Evolutionary conservation across 2,888 invertebrate species (phyloP).

Genomic region (Diadegma fenestrale): DNA sequence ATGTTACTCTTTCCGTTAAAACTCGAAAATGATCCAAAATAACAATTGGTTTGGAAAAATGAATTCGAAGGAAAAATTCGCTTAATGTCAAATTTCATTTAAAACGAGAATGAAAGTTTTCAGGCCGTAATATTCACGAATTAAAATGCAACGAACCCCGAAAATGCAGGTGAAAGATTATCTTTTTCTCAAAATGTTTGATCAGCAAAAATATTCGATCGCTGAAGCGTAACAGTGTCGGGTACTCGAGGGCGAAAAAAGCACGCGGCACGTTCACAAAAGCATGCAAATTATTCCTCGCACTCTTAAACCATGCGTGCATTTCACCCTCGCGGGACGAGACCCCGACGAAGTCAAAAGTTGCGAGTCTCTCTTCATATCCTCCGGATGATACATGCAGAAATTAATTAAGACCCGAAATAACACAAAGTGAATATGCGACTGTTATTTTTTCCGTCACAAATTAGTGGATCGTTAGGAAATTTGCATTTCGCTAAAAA

Average conservation of each 20-base stretch:
- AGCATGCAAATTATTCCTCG: conserved; percentile 49
- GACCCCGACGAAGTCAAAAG: conserved; percentile 11
- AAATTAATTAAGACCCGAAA: conserved; percentile 24
- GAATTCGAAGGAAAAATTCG: not conserved
- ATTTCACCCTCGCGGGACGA: conserved; percentile 15
- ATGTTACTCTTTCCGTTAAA: not conserved
- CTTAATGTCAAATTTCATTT: not conserved
- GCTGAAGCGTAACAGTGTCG: conserved; percentile 13
- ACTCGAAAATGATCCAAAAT: not conserved
- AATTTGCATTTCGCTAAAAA: not conserved
- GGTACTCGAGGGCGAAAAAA: conserved; percentile 20
- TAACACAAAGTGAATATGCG: not conserved
- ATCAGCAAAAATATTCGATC: not conserved
- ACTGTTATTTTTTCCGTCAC: not conserved
- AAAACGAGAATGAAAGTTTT: not conserved
- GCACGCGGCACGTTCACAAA: conserved; percentile 15
- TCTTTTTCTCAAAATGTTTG: not conserved
- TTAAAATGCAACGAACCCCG: not conserved
- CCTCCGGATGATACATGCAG: not conserved
- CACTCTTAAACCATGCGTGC: conserved; percentile 12
- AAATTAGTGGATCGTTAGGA: not conserved
- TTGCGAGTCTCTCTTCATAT: conserved; percentile 4
- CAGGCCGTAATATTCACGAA: not conserved
- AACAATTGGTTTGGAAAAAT: not conserved
- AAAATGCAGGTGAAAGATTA: not conserved